Conservation (phyloP, 2,797 vertebrate genomes). For the Tauraco hartlaubi region DNA sequence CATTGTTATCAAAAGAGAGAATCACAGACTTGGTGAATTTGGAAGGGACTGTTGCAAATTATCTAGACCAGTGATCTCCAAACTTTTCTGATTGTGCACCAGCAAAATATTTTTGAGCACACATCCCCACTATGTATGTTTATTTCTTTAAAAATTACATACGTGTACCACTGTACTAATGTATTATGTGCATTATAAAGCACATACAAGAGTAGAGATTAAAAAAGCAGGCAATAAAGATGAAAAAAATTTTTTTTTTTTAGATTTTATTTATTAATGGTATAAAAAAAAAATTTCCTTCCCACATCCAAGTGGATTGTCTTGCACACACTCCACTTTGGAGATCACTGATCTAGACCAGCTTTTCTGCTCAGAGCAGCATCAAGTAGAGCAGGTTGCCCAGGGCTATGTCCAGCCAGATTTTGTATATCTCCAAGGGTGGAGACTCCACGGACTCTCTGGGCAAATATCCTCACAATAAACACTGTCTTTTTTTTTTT, state of each 20-base stretch:
- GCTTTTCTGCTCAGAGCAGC: background rate
- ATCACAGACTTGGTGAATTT: background rate
- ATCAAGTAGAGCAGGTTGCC: background rate
- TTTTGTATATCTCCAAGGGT: background rate
- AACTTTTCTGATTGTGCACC: background rate
- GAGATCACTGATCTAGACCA: background rate
- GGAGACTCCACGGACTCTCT: background rate
- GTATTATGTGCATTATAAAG: background rate
- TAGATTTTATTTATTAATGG: background rate
- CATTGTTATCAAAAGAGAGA: background rate
- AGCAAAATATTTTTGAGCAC: background rate
- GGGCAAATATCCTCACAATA: background rate
- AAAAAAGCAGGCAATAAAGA: background rate
- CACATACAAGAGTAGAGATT: background rate
- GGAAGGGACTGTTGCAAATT: background rate
- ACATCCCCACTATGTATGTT: background rate
- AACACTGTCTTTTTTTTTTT: background rate
- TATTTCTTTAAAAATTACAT: background rate
- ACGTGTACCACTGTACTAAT: background rate
- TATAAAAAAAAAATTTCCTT: background rate
- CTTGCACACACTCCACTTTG: fast-evolving
- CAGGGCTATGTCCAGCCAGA: background rate
- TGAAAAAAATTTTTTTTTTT: background rate
- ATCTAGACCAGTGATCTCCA: background rate
- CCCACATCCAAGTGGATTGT: background rate